Evolutionary conservation across 2,888 invertebrate genomes (phyloP), one percentile per base, ranked within the genome.

Genomic region (Leucoma salicis): DNA sequence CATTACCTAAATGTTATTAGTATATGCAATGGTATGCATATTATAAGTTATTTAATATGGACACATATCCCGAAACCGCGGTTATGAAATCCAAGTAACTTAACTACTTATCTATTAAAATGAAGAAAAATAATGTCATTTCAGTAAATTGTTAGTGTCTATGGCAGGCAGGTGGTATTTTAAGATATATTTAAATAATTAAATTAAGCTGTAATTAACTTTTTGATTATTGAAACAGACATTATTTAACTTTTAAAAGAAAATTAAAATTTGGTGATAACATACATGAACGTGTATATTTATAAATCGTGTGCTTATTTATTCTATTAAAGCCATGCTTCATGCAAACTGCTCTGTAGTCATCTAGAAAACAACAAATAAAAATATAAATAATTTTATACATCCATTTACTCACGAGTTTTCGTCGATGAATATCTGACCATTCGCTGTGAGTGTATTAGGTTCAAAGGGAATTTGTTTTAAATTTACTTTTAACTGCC

Each of bases 251-350:
- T 35, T 38, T 32, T 6, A 31, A 28, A 7, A 13, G 31, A 16
- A 24, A 46, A 46, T 40, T 12, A 6, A 49, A 42, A 49, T 42
- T 48, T 52, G 42, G 46, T 36, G 38, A 46, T 49, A 71, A 88
- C 87, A 66, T 88, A 88, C 87, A 85, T 84, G 87, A 87, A 63
- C 71, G 76, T 53, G 81, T 78, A 67, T 74, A 74, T 65, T 68
- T 78, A 63, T 76, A 71, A 61, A 74, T 67, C 56, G 74, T 68
- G 68, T 73, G 66, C 72, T 76, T 80, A 78, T 74, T 82, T 63
- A 78, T 64, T 82, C 73, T 88, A 82, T 70, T 63, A 61, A 82
- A 81, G 78, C 80, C 78, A 74, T 83, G 75, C 67, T 76, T 78
- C 85, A 82, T 86, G 83, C 85, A 74, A 75, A 63, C 72, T 63